These are phyloP conservation scores for Pempheris klunzingeri DNA, from an alignment of 2,797 vertebrate species.

Conservation along the genomic window DNA sequence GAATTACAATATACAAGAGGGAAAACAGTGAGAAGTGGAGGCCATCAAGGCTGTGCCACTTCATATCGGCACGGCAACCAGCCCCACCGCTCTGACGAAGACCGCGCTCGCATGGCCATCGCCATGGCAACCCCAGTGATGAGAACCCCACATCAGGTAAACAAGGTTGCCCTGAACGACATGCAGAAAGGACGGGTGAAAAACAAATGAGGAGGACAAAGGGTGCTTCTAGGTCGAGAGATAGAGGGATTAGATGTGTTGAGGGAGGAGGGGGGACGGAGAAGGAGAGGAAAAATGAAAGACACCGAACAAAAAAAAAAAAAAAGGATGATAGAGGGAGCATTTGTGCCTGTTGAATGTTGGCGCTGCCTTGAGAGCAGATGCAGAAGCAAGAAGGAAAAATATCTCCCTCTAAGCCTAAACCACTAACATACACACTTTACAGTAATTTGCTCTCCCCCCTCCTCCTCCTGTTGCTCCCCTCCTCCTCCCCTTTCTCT, in stretches of 20 bases:
- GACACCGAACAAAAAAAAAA: conserved; percentile 8
- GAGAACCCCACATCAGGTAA: conserved; percentile 83
- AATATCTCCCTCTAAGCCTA: conserved; percentile 76
- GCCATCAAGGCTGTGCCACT: conserved; percentile 81
- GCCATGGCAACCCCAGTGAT: conserved; percentile 82
- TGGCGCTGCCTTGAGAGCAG: conserved; percentile 73
- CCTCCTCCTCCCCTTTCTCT: conserved; percentile 54
- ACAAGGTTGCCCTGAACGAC: conserved; percentile 82
- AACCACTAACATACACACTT: conserved; percentile 74
- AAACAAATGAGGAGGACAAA: conserved; percentile 72
- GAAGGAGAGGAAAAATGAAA: conserved; percentile 32
- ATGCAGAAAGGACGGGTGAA: conserved; percentile 44
- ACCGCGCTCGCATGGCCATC: conserved; percentile 65
- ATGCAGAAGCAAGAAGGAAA: conserved; percentile 70
- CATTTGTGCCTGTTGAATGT: conserved; percentile 80
- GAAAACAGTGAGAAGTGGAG: conserved; percentile 74
- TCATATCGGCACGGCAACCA: conserved; percentile 85
- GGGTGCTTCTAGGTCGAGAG: conserved; percentile 74
- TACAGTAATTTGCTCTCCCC: conserved; percentile 74
- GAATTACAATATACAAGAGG: conserved; percentile 81
- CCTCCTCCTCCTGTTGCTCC: conserved; percentile 62
- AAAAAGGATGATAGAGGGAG: conserved; percentile 39
- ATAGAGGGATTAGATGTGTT: conserved; percentile 65
- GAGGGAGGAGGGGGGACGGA: conserved; percentile 3
- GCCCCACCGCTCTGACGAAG: conserved; percentile 66